phyloP scores from a whole-genome alignment of 2,888 invertebrate genomes.

The Cryptus viduatorius region DNA sequence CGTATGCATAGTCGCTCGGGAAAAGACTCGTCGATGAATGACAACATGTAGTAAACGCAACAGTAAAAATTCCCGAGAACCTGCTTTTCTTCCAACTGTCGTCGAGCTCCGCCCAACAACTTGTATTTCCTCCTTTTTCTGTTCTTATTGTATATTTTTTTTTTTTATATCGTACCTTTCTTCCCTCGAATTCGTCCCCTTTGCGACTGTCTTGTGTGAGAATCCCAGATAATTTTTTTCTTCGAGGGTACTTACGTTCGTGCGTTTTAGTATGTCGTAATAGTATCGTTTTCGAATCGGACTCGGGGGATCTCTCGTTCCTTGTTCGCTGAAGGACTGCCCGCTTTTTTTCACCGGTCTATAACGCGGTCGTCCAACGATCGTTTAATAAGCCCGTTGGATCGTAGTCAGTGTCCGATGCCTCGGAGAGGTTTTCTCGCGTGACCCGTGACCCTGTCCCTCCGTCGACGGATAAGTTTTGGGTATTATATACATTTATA shows the following conservation, averaged over 20 bases:
- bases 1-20: background rate
- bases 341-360: constrained; percentile 15
- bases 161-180: constrained; percentile 15
- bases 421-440: constrained; percentile 34
- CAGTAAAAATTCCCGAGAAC: constrained; percentile 52
- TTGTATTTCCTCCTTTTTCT: constrained; percentile 43
- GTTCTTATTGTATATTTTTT: constrained; percentile 30
- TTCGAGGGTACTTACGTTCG: constrained; percentile 24
- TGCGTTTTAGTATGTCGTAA: background rate
- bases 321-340: constrained; percentile 13
- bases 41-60: constrained; percentile 25
- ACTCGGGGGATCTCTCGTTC: constrained; percentile 44
- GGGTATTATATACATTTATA: constrained; percentile 44
- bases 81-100: constrained; percentile 66
- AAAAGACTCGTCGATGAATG: constrained; percentile 46
- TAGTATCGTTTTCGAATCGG: constrained; percentile 60
- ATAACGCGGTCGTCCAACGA: constrained; percentile 32
- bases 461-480: constrained; percentile 60
- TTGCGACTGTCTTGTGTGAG: constrained; percentile 51
- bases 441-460: constrained; percentile 56
- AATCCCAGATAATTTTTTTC: constrained; percentile 54
- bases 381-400: constrained; percentile 44
- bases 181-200: constrained; percentile 27
- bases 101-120: constrained; percentile 43
- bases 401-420: background rate